Conservation (phyloP, 2,113 vertebrate species). For the Bombycilla garrulus region DNA sequence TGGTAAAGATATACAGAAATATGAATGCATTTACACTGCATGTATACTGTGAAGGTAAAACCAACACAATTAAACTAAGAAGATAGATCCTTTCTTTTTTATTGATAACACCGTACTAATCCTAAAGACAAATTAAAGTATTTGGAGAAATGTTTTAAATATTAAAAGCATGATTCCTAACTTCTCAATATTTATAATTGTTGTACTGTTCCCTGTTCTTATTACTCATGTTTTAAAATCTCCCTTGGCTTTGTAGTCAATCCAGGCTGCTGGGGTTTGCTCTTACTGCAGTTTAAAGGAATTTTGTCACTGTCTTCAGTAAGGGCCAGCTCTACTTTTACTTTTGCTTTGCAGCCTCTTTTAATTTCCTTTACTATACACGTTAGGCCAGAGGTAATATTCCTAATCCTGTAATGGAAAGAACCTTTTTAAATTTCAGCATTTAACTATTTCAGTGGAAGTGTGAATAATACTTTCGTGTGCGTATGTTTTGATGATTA, state of each 20-base stretch:
- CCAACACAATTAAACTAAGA: neutral
- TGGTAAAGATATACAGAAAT: slow-evolving; percentile 25
- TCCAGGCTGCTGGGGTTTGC: neutral
- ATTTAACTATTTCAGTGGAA: neutral
- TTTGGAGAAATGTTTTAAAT: neutral
- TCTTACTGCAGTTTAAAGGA: slow-evolving; percentile 1
- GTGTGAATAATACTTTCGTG: neutral
- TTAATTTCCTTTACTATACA: slow-evolving; percentile 4
- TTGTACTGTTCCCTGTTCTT: neutral
- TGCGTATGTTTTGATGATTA: neutral
- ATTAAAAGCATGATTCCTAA: neutral
- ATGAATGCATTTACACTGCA: neutral
- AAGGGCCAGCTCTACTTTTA: slow-evolving; percentile 3
- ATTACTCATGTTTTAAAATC: neutral
- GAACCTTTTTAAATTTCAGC: neutral
- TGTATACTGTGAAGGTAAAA: neutral
- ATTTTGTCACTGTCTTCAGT: slow-evolving; percentile 11
- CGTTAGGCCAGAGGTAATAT: neutral
- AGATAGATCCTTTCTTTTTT: neutral
- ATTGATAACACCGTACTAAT: neutral
- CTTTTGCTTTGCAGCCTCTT: slow-evolving; percentile 39
- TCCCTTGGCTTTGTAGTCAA: neutral
- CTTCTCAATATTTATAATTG: neutral
- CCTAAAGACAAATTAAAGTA: neutral
- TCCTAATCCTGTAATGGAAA: neutral